These are phyloP conservation scores for Pegea sp. DNA, from an alignment of 23 tunicate species.

Conservation along the genomic window DNA sequence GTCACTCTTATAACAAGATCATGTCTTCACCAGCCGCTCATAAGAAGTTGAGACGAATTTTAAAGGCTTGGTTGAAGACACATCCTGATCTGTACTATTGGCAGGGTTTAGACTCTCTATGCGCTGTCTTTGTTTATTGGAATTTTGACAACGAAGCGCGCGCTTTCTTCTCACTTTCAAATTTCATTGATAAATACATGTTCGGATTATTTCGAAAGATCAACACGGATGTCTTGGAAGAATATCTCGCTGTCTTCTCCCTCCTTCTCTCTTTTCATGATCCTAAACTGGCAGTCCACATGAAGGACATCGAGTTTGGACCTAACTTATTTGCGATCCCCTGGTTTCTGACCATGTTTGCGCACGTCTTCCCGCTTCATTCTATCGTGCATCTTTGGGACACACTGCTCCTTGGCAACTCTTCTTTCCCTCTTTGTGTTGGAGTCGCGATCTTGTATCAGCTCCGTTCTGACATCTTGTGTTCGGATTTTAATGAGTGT, in stretches of 20 bases:
- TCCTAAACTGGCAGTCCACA: conserved; percentile 53
- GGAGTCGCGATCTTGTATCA: conserved; percentile 89
- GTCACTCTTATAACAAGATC: conserved; percentile 74
- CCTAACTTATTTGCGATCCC: conserved; percentile 96
- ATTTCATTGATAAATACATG: conserved; percentile 67
- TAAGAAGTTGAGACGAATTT: conserved; percentile 53
- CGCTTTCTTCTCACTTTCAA: conserved; percentile 65
- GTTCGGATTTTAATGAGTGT: conserved; percentile 76
- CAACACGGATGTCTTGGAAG: conserved; percentile 69
- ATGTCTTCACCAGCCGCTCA: conserved; percentile 80
- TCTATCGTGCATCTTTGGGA: conserved; percentile 94
- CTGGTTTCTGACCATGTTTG: conserved; percentile 97
- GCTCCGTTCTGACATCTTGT: conserved; percentile 47
- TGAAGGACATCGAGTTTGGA: conserved; percentile 46
- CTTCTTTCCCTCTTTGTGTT: conserved; percentile 84
- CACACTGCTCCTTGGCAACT: conserved; percentile 72
- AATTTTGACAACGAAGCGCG: conserved; percentile 70
- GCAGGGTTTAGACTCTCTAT: conserved; percentile 95
- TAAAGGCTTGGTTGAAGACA: conserved; percentile 85
- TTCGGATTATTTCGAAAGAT: conserved; percentile 67
- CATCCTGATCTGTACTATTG: conserved; percentile 77
- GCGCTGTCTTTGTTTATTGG: conserved; percentile 80
- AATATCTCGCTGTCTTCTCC: conserved; percentile 70
- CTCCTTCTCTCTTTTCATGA: conserved; percentile 80
- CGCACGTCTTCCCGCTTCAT: conserved; percentile 91